phyloP scores from a whole-genome alignment of 2,113 vertebrate genomes.

The Furnarius figulus region DNA sequence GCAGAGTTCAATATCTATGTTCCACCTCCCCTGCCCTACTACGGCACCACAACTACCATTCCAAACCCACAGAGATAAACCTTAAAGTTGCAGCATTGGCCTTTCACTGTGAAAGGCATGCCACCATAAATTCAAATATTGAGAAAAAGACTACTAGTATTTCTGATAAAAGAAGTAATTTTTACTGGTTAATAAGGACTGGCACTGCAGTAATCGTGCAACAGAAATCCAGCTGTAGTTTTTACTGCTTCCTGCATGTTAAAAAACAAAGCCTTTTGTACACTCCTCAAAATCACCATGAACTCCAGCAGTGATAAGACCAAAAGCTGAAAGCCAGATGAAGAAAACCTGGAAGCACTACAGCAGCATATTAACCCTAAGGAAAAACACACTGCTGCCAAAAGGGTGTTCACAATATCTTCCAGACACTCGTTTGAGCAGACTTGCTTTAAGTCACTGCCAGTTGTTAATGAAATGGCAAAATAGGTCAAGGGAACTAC shows the following conservation, averaged over 20 bases:
- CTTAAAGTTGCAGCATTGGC: neutral
- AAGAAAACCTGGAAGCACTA: neutral
- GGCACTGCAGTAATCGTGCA: neutral
- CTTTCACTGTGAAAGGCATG: neutral
- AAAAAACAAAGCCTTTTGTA: neutral
- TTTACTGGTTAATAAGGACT: neutral
- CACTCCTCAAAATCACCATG: neutral
- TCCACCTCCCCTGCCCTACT: neutral
- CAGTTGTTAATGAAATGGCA: neutral
- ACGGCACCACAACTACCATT: neutral
- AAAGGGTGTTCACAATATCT: neutral
- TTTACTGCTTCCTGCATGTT: neutral
- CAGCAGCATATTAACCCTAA: neutral
- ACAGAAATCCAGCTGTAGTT: neutral
- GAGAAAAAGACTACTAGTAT: neutral
- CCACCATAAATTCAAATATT: neutral
- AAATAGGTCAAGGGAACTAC: neutral
- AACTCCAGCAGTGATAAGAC: neutral
- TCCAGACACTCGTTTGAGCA: neutral
- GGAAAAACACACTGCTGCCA: neutral
- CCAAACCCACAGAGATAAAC: neutral
- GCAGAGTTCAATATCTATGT: neutral
- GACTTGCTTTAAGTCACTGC: neutral
- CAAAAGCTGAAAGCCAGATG: neutral
- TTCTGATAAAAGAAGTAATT: neutral